phyloP scores from a whole-genome alignment of 1,140 invertebrate genomes.

The Leptonema lineaticorne region DNA sequence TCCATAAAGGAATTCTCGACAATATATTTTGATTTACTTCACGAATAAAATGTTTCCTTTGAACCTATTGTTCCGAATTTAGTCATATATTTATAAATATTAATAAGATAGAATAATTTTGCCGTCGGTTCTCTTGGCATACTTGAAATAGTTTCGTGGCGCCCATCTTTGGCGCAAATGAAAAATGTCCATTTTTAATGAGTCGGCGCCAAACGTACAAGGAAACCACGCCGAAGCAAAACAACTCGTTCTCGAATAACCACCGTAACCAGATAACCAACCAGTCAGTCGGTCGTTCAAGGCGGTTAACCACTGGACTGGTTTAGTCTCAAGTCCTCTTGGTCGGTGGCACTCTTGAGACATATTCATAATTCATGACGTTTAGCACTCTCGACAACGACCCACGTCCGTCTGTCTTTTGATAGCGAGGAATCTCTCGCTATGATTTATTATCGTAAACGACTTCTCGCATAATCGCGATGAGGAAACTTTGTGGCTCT shows the following conservation, averaged over 20 bases:
- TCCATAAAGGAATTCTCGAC: no score
- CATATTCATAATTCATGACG: conserved; percentile 2
- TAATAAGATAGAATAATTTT: no score
- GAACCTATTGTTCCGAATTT: no score
- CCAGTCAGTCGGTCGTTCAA: conserved; percentile 13
- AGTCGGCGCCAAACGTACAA: conserved; percentile 6
- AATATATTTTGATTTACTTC: no score
- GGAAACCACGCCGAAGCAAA: not conserved
- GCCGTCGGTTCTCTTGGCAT: no score
- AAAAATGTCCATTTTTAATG: conserved; percentile 1
- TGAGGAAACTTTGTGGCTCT: not conserved
- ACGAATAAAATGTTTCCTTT: no score
- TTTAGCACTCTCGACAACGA: not conserved
- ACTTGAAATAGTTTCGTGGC: no score
- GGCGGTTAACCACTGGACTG: conserved; percentile 2
- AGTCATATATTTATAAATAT: no score
- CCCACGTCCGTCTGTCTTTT: no score
- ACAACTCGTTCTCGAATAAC: conserved; percentile 9
- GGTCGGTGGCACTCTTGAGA: not conserved
- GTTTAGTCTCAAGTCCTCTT: not conserved
- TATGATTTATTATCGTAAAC: not conserved
- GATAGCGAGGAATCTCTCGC: not conserved
- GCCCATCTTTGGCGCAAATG: no score
- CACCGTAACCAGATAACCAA: conserved; percentile 1
- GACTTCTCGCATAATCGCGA: not conserved